Evolutionary conservation across 2,888 invertebrate species (phyloP), one percentile per base, ranked within the genome.

Genomic region (Alviniconcha strummeri): DNA sequence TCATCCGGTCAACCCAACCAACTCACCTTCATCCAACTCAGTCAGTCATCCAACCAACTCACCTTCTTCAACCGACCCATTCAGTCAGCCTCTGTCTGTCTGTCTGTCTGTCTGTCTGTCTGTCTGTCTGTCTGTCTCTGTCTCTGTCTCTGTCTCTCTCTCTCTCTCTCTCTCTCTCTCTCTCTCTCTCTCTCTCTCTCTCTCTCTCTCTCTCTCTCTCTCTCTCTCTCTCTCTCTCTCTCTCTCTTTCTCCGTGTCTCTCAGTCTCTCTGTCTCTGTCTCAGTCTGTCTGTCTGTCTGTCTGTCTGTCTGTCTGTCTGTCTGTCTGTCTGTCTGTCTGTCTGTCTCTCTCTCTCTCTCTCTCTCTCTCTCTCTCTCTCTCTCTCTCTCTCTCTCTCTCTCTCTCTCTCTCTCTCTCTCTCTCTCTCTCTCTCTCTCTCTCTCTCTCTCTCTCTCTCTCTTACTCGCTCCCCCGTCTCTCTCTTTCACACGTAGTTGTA

Each of bases 201-300:
- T 60, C 60, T 60, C 60, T 60, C 8, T 60, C 7, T 60, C 7
- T 13, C 9, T 64, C 1, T 64, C 15, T 4, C 4, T 1, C 15
- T 64, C 64, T 64, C 60, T 9, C 64, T 64, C 15, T 64, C 15
- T 64, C 15, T 9, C 15, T 64, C 15, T 4, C 11, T 64, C 15
- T 64, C 15, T 64, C 15, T 64, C 11, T 64, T 7, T 64, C 15
- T 64, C 11, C 13, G 8, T 60, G 13, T 64, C 11, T 64, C 15
- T 64, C 11, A 9, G 13, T 64, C 15, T 64, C 15, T 9, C n/a
- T 64, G 1, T 64, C 15, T 69, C 69, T 69, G 13, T 69, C 15
- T 69, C 69, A n/a, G 17, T 79, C 36, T 79, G 9, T 79, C 57
- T 60, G 56, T 79, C 2, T 57, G 36, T 79, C 79, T 77, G 54